Evolutionary conservation across 2,113 vertebrate genomes (phyloP).

Genomic region (Oreotragus oreotragus): DNA sequence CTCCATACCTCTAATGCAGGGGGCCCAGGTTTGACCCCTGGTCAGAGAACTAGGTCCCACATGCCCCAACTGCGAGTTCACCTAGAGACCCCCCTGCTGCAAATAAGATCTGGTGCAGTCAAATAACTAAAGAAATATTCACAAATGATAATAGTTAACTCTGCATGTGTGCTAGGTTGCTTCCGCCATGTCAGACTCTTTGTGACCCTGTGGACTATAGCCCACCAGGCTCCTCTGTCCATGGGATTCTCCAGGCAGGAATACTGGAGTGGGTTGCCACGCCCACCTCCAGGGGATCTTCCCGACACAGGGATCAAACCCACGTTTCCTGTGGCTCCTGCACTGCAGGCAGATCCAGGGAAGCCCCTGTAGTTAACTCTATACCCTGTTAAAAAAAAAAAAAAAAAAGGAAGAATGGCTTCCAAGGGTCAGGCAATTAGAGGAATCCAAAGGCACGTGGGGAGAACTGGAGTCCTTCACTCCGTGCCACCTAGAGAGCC

Average conservation of each 20-base stretch:
- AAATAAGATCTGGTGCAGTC: background rate
- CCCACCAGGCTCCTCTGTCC: background rate
- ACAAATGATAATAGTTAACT: background rate
- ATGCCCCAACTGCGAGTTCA: background rate
- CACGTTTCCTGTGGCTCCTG: background rate
- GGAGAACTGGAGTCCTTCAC: background rate
- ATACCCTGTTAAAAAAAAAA: background rate
- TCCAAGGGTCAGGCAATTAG: background rate
- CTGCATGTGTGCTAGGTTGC: accelerated
- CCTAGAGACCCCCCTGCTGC: background rate
- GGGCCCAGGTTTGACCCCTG: background rate
- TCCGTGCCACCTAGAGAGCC: background rate
- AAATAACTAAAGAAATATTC: background rate
- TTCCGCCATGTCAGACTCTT: background rate
- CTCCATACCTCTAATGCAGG: background rate
- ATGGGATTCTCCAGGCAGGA: background rate
- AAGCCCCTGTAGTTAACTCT: background rate
- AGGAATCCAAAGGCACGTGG: background rate
- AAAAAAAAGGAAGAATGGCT: background rate
- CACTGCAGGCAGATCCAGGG: background rate
- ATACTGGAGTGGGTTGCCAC: background rate
- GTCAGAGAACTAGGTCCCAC: background rate
- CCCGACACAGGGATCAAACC: accelerated
- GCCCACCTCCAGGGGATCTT: background rate
- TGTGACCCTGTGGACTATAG: background rate